phyloP scores from a whole-genome alignment of 2,113 vertebrate species.

The Eurystomus gularis region DNA sequence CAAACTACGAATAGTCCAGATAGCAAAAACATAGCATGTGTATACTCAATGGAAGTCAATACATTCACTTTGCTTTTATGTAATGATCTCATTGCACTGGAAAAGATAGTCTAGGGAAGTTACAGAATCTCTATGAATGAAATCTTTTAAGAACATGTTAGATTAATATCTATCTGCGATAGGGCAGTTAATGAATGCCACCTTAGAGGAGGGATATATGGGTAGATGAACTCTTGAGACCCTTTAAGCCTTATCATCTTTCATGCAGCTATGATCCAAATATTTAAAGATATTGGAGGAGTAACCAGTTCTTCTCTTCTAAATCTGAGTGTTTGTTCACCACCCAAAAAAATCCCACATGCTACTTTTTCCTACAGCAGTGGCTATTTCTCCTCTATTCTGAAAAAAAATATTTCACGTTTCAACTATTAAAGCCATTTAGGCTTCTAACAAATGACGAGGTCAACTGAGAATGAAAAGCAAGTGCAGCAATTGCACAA shows the following conservation, averaged over 20 bases:
- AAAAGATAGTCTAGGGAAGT: background rate
- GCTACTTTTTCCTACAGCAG: background rate
- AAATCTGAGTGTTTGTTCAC: background rate
- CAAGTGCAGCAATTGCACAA: background rate
- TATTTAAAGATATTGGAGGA: background rate
- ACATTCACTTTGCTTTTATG: background rate
- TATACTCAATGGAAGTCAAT: background rate
- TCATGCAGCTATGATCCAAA: background rate
- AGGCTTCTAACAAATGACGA: background rate
- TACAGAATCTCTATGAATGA: background rate
- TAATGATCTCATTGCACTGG: background rate
- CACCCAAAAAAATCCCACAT: rapidly evolving
- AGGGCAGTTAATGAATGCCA: background rate
- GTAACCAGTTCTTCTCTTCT: background rate
- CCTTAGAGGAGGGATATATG: background rate
- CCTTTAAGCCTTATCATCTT: background rate
- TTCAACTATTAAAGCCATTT: background rate
- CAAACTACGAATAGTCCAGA: background rate
- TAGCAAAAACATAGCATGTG: background rate
- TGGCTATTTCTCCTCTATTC: background rate
- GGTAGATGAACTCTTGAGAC: background rate
- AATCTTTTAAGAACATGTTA: background rate
- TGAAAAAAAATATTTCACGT: background rate
- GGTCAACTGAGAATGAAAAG: constrained; percentile 6
- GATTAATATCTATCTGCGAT: background rate